Percentiles rank a stretch among this genome's conserved stretches.
phyloP scores from a whole-genome alignment of 2,797 vertebrate species.

The Corythornis leucogaster region DNA sequence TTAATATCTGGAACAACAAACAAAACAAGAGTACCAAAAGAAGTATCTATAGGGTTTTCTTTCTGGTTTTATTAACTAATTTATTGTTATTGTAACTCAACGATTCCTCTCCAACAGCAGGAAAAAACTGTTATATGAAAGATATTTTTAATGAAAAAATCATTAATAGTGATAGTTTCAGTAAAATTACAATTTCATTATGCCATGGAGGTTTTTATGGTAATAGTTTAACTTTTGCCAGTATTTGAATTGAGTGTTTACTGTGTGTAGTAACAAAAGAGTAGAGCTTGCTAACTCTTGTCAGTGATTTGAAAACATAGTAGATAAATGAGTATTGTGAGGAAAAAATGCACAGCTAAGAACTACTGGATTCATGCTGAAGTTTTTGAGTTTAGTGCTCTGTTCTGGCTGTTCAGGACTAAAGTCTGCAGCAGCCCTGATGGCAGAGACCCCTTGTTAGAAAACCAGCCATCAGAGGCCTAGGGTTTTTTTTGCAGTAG shows the following conservation, averaged over 20 bases:
- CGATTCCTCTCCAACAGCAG: neutral
- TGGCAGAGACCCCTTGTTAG: neutral
- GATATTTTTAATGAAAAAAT: neutral
- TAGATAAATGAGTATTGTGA: accelerated
- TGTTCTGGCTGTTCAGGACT: neutral
- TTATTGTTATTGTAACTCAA: neutral
- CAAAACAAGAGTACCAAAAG: neutral
- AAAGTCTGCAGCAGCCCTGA: neutral
- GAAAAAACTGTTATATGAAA: neutral
- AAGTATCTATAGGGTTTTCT: neutral
- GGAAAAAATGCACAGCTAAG: neutral
- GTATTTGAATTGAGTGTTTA: neutral
- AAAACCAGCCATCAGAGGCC: neutral
- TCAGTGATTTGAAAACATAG: accelerated
- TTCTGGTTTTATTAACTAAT: neutral
- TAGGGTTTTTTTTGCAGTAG: neutral
- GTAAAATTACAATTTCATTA: neutral
- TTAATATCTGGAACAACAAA: neutral
- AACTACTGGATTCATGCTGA: neutral
- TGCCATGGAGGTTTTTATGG: neutral
- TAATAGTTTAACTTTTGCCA: neutral
- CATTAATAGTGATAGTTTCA: neutral
- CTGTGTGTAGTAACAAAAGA: neutral
- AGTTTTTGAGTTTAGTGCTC: neutral
- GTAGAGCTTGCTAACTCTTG: neutral